These are phyloP conservation scores for Natator depressus DNA, from an alignment of 2,113 vertebrate species.

Conservation along the genomic window DNA sequence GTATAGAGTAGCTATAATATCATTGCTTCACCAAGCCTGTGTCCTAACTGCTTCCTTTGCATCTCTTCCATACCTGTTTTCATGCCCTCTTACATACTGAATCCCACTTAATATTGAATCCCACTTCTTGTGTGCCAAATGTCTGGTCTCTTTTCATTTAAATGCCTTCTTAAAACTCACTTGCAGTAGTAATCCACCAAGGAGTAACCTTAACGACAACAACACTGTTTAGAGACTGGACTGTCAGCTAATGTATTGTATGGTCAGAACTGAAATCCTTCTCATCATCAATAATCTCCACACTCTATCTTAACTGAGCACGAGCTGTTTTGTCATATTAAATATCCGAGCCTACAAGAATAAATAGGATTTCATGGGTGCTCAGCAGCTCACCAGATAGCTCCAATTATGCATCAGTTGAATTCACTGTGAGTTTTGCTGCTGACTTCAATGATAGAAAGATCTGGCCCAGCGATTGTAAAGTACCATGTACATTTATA, in stretches of 20 bases:
- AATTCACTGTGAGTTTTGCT: background rate
- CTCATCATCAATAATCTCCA: background rate
- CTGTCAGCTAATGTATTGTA: background rate
- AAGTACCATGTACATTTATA: background rate
- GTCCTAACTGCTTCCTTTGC: background rate
- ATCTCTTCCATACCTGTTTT: background rate
- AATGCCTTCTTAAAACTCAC: background rate
- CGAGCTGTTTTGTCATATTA: background rate
- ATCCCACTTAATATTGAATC: background rate
- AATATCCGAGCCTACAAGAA: background rate
- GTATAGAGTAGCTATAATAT: too few species aligned
- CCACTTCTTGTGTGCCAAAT: background rate
- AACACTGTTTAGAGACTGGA: background rate
- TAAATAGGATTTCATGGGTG: background rate
- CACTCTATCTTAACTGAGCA: background rate
- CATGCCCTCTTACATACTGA: background rate
- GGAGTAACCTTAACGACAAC: background rate
- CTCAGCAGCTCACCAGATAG: background rate
- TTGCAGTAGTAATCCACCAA: too few species aligned
- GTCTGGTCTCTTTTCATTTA: background rate
- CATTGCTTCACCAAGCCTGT: too few species aligned
- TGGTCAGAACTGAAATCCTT: background rate
- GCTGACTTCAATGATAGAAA: background rate
- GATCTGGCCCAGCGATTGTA: background rate
- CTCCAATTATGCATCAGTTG: background rate